These are phyloP conservation scores for Cyanistes caeruleus DNA, from an alignment of 2,113 vertebrate species.

Conservation along the genomic window DNA sequence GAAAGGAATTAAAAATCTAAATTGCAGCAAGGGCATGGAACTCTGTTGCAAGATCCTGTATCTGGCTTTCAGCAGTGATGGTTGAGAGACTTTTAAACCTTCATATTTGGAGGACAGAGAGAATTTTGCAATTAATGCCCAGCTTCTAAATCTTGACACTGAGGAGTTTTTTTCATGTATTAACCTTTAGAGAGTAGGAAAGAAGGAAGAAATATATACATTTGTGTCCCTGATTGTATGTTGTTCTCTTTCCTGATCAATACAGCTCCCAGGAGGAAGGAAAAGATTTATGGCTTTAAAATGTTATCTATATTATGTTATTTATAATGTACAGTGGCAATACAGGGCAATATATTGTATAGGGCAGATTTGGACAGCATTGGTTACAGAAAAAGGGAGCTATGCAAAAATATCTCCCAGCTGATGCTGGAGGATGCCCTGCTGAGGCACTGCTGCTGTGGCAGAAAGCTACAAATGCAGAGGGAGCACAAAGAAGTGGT, in stretches of 20 bases:
- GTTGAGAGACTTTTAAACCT: neutral
- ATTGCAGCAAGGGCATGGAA: neutral
- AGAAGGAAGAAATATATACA: neutral
- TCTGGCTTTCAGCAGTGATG: neutral
- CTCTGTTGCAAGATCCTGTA: neutral
- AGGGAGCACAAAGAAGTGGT: neutral
- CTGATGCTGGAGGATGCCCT: neutral
- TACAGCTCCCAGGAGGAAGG: neutral
- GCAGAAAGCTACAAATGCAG: neutral
- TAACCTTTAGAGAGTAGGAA: neutral
- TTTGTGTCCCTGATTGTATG: neutral
- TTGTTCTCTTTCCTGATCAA: neutral
- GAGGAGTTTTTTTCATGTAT: neutral
- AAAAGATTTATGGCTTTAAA: neutral
- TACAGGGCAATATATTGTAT: neutral
- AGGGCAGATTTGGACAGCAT: neutral
- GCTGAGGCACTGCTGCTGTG: neutral
- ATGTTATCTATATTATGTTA: neutral
- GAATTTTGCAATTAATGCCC: neutral
- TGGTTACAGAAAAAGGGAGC: neutral
- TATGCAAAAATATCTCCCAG: neutral
- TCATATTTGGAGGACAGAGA: neutral
- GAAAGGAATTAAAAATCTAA: slow-evolving; percentile 2
- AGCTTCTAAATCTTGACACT: neutral
- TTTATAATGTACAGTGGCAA: neutral